These are phyloP conservation scores for Epinotia ramella DNA, from an alignment of 2,888 invertebrate genomes.

Conservation along the genomic window DNA sequence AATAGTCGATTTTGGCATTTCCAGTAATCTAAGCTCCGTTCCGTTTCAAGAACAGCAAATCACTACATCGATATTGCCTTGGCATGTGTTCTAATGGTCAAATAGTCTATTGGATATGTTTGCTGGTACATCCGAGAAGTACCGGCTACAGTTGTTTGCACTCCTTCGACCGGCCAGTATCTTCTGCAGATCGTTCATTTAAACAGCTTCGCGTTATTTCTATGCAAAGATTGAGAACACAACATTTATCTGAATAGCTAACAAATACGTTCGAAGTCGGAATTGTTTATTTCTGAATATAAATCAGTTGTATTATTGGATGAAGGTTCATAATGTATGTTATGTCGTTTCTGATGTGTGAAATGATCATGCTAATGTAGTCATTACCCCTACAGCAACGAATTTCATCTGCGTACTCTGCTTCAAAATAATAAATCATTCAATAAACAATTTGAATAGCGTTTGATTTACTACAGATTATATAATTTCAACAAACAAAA, in stretches of 20 bases:
- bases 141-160: constrained; percentile 13
- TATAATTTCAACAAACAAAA: constrained; percentile 13
- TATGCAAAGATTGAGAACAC: constrained; percentile 18
- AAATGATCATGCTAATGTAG: background rate
- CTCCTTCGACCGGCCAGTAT: constrained; percentile 3
- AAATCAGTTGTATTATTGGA: background rate
- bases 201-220: constrained; percentile 19
- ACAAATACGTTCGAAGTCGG: constrained; percentile 21
- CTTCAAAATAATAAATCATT: background rate
- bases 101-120: constrained; percentile 19
- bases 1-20: background rate
- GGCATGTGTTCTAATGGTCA: constrained; percentile 21
- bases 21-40: background rate
- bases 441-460: background rate
- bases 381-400: background rate
- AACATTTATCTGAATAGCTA: constrained; percentile 6
- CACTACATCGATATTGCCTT: constrained; percentile 12
- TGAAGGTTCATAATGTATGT: background rate
- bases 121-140: constrained; percentile 17
- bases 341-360: constrained; percentile 1
- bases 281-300: constrained; percentile 14
- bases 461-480: background rate
- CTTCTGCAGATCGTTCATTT: constrained; percentile 14
- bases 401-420: background rate
- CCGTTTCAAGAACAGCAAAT: constrained; percentile 8